Conservation (phyloP, 2,797 vertebrate genomes). For the Microhierax caerulescens region DNA sequence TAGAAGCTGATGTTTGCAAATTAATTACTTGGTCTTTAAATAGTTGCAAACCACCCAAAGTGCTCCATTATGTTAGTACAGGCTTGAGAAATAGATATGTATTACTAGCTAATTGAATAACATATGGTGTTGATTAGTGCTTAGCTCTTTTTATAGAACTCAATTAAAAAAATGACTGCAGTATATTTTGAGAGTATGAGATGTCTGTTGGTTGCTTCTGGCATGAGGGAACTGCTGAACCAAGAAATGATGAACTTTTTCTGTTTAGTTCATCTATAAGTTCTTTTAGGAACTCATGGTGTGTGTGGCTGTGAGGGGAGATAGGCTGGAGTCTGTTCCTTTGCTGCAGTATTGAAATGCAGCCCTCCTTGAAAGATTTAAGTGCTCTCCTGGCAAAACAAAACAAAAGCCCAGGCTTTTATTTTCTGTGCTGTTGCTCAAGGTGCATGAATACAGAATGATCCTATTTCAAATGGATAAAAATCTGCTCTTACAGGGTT, state of each 20-base stretch:
- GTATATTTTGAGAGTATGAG: constrained; percentile 52
- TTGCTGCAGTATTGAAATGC: constrained; percentile 13
- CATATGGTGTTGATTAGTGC: constrained; percentile 67
- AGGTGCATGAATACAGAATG: neutral
- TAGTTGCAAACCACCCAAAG: constrained; percentile 56
- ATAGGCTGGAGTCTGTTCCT: neutral
- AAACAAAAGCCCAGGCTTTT: constrained; percentile 1
- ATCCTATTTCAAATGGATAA: neutral
- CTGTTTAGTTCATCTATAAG: neutral
- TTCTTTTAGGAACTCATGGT: neutral
- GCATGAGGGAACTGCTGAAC: neutral
- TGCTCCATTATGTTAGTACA: constrained; percentile 53
- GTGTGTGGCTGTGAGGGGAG: neutral
- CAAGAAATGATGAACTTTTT: neutral
- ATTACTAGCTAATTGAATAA: constrained; percentile 70
- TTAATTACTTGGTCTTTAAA: constrained; percentile 66
- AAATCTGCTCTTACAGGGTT: neutral
- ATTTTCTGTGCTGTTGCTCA: neutral
- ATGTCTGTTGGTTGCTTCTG: constrained; percentile 36
- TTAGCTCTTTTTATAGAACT: constrained; percentile 65
- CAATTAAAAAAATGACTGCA: constrained; percentile 60
- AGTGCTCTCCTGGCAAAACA: neutral
- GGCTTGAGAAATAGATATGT: constrained; percentile 62
- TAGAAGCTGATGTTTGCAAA: constrained; percentile 53
- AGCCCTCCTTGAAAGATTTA: constrained; percentile 14